phyloP scores from a whole-genome alignment of 2,113 vertebrate genomes.

The Kryptolebias marmoratus region DNA sequence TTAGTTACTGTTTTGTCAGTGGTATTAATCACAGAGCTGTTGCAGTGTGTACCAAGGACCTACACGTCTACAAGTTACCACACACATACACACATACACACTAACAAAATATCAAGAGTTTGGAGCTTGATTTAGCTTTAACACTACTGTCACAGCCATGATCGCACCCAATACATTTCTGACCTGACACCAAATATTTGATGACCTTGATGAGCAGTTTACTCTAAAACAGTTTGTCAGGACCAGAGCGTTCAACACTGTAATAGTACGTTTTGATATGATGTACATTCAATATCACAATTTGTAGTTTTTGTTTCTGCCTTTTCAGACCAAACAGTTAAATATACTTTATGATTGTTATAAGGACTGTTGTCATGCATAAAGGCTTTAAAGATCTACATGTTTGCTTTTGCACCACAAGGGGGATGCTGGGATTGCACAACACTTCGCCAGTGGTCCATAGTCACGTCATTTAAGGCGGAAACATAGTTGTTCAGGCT shows the following conservation, averaged over 20 bases:
- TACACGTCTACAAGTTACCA: constrained; percentile 43
- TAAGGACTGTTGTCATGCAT: no score
- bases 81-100: constrained; percentile 1
- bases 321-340: no score
- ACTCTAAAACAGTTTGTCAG: constrained; percentile 12
- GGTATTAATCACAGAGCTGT: constrained; percentile 78
- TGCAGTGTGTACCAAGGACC: constrained; percentile 46
- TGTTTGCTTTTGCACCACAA: no score
- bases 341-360: no score
- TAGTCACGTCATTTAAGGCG: no score
- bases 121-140: constrained; percentile 22
- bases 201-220: constrained; percentile 28
- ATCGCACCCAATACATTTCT: constrained; percentile 27
- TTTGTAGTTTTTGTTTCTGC: no score
- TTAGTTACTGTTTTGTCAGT: constrained; percentile 78
- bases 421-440: no score
- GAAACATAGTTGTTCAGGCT: no score
- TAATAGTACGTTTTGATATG: no score
- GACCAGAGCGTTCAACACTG: neutral
- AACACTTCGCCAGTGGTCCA: no score
- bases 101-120: constrained; percentile 12
- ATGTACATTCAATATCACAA: neutral
- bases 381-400: no score
- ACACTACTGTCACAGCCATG: neutral
- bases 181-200: constrained; percentile 21